phyloP scores from a whole-genome alignment of 2,888 invertebrate species.

The Meloe dianella region DNA sequence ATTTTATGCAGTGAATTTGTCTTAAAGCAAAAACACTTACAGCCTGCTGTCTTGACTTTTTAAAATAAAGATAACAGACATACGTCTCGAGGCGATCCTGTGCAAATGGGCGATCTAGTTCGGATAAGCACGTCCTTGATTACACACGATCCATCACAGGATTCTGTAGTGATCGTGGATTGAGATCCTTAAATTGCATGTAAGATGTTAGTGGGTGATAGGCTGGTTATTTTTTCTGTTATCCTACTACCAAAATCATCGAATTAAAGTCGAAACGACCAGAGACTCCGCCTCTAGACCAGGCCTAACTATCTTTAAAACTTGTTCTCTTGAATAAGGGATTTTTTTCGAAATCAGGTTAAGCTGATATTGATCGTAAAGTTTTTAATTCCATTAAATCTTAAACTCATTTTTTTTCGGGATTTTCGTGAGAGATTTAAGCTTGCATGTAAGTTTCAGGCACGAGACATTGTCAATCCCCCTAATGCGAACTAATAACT shows the following conservation, averaged over 20 bases:
- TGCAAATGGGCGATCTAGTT: slow-evolving; percentile 40
- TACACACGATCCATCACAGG: slow-evolving; percentile 50
- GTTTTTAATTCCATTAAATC: slow-evolving; percentile 40
- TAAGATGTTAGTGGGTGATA: slow-evolving; percentile 44
- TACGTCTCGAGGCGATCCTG: slow-evolving; percentile 46
- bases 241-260: slow-evolving; percentile 40
- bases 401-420: slow-evolving; percentile 20
- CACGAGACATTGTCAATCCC: neutral
- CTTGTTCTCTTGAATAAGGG: neutral
- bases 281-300: slow-evolving; percentile 33
- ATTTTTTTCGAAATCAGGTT: slow-evolving; percentile 21
- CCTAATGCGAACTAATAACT: neutral
- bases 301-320: slow-evolving; percentile 30
- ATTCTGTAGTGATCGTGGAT: slow-evolving; percentile 51
- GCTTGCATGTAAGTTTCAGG: slow-evolving; percentile 7
- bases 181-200: slow-evolving; percentile 53
- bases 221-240: slow-evolving; percentile 44
- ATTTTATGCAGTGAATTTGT: slow-evolving; percentile 47
- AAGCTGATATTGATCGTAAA: slow-evolving; percentile 35
- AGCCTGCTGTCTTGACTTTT: slow-evolving; percentile 28
- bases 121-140: slow-evolving; percentile 51
- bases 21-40: slow-evolving; percentile 48
- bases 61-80: slow-evolving; percentile 44
- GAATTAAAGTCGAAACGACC: slow-evolving; percentile 43
- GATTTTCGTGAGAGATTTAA: slow-evolving; percentile 23